Percentiles rank a stretch among this genome's conserved stretches.
Conservation (phyloP, 2,888 invertebrate species). For the Agriopis leucophaearia region DNA sequence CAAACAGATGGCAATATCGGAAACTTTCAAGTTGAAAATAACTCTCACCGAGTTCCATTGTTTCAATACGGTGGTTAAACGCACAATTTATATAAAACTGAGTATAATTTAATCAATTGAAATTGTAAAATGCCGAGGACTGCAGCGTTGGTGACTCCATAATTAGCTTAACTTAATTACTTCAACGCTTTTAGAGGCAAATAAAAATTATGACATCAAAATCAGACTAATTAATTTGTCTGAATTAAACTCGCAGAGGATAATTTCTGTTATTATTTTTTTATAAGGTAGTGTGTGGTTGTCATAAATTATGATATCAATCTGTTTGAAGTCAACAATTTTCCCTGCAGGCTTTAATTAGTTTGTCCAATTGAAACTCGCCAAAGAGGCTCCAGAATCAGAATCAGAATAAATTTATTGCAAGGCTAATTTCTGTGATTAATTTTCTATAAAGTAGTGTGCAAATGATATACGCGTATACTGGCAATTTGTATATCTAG, state of each 20-base stretch:
- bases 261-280: no score
- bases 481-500: constrained; percentile 12
- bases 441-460: background rate
- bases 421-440: constrained; percentile 1
- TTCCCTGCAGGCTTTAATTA: no score
- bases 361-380: background rate
- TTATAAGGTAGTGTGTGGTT: no score
- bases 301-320: no score
- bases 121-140: constrained; percentile 4
- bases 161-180: constrained; percentile 7
- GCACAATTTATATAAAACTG: constrained; percentile 4
- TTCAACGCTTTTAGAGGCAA: background rate
- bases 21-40: constrained; percentile 40
- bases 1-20: constrained; percentile 40
- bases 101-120: constrained; percentile 24
- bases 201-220: constrained; percentile 1
- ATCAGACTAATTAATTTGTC: background rate
- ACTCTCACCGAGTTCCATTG: constrained; percentile 29
- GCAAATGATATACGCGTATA: background rate
- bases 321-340: no score
- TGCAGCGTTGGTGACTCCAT: background rate
- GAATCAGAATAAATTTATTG: no score
- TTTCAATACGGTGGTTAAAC: constrained; percentile 27
- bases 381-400: no score
- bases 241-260: no score